A percentile compares a stretch with the other conserved stretches of the same genome.
Evolutionary conservation across 2,888 invertebrate genomes (phyloP).

Genomic region (Petrolisthes cinctipes): DNA sequence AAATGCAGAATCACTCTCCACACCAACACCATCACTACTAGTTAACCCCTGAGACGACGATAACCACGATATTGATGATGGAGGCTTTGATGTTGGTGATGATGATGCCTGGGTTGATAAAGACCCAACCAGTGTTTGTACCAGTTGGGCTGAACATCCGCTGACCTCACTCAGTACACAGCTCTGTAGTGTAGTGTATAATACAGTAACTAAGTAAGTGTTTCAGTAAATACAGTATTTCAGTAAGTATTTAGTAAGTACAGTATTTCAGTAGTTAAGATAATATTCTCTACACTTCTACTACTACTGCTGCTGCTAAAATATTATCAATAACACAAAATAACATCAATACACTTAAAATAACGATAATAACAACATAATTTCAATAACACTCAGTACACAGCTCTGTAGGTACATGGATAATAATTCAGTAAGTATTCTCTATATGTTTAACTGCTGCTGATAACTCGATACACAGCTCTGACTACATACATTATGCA

Average conservation of each 20-base stretch:
- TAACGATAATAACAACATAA: too few species aligned
- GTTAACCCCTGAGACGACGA: background rate
- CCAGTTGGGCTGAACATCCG: constrained; percentile 47
- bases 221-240: background rate
- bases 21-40: background rate
- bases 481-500: too few species aligned
- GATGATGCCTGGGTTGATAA: background rate
- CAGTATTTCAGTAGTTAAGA: background rate
- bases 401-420: too few species aligned
- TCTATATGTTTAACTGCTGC: too few species aligned
- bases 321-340: background rate
- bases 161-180: constrained; percentile 41
- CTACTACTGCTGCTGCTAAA: too few species aligned
- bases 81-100: background rate
- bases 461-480: too few species aligned
- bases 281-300: too few species aligned
- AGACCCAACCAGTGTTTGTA: constrained; percentile 43
- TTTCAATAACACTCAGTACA: too few species aligned
- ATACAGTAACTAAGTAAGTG: background rate
- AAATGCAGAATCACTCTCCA: constrained; percentile 42
- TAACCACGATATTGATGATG: background rate
- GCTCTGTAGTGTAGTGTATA: constrained; percentile 16
- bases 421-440: too few species aligned
- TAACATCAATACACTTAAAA: too few species aligned
- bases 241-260: background rate